Evolutionary conservation across 1,140 invertebrate genomes (phyloP).

Genomic region (Hylyphantes graminicola): DNA sequence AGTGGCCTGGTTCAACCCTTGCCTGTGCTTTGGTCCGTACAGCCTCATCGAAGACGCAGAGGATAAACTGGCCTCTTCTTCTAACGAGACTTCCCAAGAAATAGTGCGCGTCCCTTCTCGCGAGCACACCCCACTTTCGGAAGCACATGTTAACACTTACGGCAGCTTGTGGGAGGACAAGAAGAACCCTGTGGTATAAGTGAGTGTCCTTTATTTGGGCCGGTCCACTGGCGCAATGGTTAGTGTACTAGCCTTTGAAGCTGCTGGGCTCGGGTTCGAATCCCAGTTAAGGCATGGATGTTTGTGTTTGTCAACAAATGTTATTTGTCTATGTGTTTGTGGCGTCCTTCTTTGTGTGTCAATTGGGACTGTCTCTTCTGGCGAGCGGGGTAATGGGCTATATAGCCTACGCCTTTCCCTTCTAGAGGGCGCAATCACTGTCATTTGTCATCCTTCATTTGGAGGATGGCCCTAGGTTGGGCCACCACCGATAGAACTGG

Average conservation of each 20-base stretch:
- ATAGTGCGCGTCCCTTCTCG: constrained; percentile 37
- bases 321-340: no score
- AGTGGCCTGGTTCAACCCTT: constrained; percentile 48
- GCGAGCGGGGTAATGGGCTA: no score
- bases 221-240: no score
- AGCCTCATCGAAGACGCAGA: constrained; percentile 50
- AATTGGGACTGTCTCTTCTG: no score
- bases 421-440: no score
- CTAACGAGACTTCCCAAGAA: constrained; percentile 35
- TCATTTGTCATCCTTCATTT: no score
- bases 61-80: constrained; percentile 22
- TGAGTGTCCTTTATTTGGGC: neutral
- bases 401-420: no score
- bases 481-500: neutral
- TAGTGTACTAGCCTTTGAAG: no score
- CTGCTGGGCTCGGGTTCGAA: no score
- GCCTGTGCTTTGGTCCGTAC: constrained; percentile 26
- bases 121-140: constrained; percentile 44
- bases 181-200: constrained; percentile 51
- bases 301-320: no score
- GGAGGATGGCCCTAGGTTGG: neutral
- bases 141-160: constrained; percentile 54
- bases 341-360: no score
- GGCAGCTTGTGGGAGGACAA: constrained; percentile 54
- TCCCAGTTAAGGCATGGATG: no score